Percentiles rank a stretch among this genome's conserved stretches.
Conservation (phyloP, 2,113 vertebrate genomes). For the Eira barbara region DNA sequence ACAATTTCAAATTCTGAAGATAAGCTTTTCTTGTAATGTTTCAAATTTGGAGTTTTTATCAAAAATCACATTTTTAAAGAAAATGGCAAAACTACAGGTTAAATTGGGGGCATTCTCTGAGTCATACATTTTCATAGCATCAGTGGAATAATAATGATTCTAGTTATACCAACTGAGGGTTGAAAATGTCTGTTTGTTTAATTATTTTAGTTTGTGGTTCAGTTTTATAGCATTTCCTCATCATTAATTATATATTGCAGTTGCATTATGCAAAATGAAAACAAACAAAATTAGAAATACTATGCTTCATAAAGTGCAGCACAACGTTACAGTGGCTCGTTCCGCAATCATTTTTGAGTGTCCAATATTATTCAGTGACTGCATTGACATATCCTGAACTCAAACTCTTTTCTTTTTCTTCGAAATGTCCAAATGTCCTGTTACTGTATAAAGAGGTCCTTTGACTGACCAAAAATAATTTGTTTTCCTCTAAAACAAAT, state of each 20-base stretch:
- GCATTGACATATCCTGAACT: background rate
- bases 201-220: slow-evolving; percentile 57
- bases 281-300: slow-evolving; percentile 48
- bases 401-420: background rate
- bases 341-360: background rate
- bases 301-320: background rate
- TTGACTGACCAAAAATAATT: background rate
- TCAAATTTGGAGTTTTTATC: background rate
- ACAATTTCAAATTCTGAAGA: background rate
- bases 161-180: background rate
- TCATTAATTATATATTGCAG: slow-evolving; percentile 60
- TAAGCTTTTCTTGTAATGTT: background rate
- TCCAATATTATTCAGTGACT: background rate
- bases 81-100: background rate
- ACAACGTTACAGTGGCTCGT: background rate
- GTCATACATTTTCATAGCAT: background rate
- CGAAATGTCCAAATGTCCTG: background rate
- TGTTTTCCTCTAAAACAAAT: background rate
- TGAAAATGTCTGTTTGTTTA: slow-evolving; percentile 56
- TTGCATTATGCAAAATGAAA: slow-evolving; percentile 57
- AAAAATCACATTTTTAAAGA: slow-evolving; percentile 13
- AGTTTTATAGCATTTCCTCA: slow-evolving; percentile 56
- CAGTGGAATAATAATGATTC: background rate
- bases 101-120: background rate
- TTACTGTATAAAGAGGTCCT: background rate